A percentile compares a stretch with the other conserved stretches of the same genome.
These are phyloP conservation scores for Cerastis rubricosa DNA, from an alignment of 2,888 invertebrate species.

Conservation along the genomic window DNA sequence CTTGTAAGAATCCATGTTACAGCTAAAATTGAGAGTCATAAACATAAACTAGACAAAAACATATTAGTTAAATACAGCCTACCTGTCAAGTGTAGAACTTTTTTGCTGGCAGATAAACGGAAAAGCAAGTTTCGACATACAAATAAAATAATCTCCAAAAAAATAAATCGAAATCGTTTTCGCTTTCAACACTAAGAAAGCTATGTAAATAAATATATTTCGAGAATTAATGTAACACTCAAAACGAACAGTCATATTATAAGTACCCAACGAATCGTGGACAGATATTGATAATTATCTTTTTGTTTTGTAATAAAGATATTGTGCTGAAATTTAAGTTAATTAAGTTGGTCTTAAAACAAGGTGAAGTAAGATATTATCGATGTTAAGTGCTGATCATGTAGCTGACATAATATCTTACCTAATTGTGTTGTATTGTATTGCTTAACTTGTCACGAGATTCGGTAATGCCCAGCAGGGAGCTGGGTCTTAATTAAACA, in stretches of 20 bases:
- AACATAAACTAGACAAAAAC: too few relatives aligned
- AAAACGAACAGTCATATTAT: constrained; percentile 1
- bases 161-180: constrained; percentile 5
- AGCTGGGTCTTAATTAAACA: neutral
- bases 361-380: constrained; percentile 22
- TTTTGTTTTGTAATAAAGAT: constrained; percentile 25
- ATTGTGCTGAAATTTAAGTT: constrained; percentile 22
- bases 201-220: constrained; percentile 7
- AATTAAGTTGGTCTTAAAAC: constrained; percentile 31
- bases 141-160: neutral
- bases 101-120: neutral
- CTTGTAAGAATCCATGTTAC: neutral
- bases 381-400: constrained; percentile 15
- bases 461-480: constrained; percentile 6
- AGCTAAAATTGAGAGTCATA: too few relatives aligned
- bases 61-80: too few relatives aligned
- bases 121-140: too few relatives aligned
- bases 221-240: constrained; percentile 7
- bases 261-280: neutral
- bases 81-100: neutral
- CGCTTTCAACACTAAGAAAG: neutral
- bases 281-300: constrained; percentile 20
- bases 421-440: constrained; percentile 6
- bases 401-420: constrained; percentile 33
- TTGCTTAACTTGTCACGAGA: constrained; percentile 16